Base-by-base conservation (phyloP, 2,113 vertebrate genomes). In the Trachemys scripta region DNA sequence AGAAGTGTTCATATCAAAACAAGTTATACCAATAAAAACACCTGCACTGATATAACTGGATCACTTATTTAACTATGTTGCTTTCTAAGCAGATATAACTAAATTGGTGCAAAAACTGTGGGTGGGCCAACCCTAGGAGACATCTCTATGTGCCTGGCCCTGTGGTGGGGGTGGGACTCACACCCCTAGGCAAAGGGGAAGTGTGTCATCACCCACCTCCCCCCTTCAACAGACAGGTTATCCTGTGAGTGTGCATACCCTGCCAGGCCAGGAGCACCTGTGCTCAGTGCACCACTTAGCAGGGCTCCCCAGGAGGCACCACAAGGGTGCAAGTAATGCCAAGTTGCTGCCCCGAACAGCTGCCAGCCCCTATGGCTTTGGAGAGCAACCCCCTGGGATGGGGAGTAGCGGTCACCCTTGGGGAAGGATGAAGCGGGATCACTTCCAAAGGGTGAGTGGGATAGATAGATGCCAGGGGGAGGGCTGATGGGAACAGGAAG, bases 1-100 rank as follows among this genome's bases (percentile, higher is more conserved):
- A 83, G 79, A 80, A 84, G 53, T 42, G 80, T 96, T 97, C 89
- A 80, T 38, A 82, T 31, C 2, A 22, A 80, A 90, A n/a, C 35
- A 69, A 69, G 8, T n/a, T 72, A 38, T 20, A 22, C 9, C n/a
- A 22, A 22, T 72, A 72, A 8, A 38, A 72, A 38, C n/a, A 72
- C 19, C 65, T 72, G 65, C 16, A 72, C 9, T 20, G 19, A 72
- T 72, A 72, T 72, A 72, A 72, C 10, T 72, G 17, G 35, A 88
- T 90, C 92, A 59, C 92, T 92, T 79, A 85, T 75, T 82, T 92
- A 78, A 83, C 62, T 82, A 17, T 5, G 45, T 14, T 72, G n/a
- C 90, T 85, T 87, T 86, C 53, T 9, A 6, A 76, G 85, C 0
- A 88, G 84, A 80, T 16, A 65, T 56, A 47, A 80, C 90, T 31